Evolutionary conservation across 2,113 vertebrate species (phyloP).

Genomic region (Pedionomus torquatus): DNA sequence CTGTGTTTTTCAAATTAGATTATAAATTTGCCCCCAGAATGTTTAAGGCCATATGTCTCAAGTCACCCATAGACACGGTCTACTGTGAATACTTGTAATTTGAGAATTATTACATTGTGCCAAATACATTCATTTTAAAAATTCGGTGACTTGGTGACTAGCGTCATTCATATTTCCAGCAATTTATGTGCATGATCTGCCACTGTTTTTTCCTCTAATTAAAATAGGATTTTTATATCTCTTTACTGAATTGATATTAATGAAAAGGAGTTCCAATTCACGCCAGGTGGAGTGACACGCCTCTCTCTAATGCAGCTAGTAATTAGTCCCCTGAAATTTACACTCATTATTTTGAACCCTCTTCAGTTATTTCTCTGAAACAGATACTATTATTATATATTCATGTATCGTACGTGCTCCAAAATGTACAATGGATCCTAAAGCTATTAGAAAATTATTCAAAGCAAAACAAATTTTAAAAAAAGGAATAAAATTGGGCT

Average conservation of each 20-base stretch:
- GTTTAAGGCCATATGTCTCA: conserved; percentile 57
- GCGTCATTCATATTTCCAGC: conserved; percentile 1
- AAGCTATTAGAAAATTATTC: not conserved
- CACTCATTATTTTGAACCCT: conserved; percentile 15
- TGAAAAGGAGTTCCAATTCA: conserved; percentile 54
- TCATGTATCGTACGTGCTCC: not conserved
- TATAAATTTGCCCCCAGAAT: conserved; percentile 62
- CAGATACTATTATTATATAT: not conserved
- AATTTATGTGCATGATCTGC: conserved; percentile 18
- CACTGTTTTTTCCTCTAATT: conserved; percentile 25
- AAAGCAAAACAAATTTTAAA: not conserved
- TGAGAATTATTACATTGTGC: conserved; percentile 23
- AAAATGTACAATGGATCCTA: not conserved
- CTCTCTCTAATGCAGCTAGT: conserved; percentile 24
- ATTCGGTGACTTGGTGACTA: conserved; percentile 22
- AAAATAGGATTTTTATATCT: conserved; percentile 37
- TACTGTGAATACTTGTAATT: conserved; percentile 38
- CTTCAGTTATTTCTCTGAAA: conserved; percentile 13
- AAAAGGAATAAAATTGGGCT: not conserved
- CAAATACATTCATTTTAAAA: conserved; percentile 54
- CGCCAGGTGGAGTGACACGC: conserved; percentile 48
- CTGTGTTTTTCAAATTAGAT: conserved; percentile 61
- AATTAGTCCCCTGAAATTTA: conserved; percentile 59
- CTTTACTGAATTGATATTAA: conserved; percentile 44
- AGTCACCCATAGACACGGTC: conserved; percentile 43